phyloP scores from a whole-genome alignment of 2,113 vertebrate species.

The Lepisosteus oculatus region DNA sequence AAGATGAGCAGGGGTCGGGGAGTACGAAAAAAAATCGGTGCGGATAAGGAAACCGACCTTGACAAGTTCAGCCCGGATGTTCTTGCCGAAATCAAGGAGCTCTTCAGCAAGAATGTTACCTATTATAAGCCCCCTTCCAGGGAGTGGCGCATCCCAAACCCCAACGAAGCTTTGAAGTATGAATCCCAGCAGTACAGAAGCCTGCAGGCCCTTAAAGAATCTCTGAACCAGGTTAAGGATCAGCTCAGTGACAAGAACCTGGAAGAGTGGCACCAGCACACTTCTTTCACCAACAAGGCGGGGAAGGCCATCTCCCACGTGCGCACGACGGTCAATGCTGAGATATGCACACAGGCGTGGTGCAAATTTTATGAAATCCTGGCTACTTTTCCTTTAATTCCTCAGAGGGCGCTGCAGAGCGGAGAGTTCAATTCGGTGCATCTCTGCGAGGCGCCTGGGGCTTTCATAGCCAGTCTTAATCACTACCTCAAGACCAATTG shows the following conservation, averaged over 20 bases:
- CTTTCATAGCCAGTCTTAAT: slow-evolving; percentile 88
- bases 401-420: slow-evolving; percentile 62
- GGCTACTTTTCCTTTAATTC: slow-evolving; percentile 73
- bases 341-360: slow-evolving; percentile 93
- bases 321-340: slow-evolving; percentile 75
- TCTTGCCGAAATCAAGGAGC: slow-evolving; percentile 63
- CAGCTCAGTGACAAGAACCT: slow-evolving; percentile 87
- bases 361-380: slow-evolving; percentile 92
- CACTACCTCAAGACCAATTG: slow-evolving; percentile 80
- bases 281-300: slow-evolving; percentile 85
- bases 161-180: slow-evolving; percentile 56
- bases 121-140: slow-evolving; percentile 67
- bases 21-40: slow-evolving; percentile 47
- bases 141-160: slow-evolving; percentile 77
- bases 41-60: slow-evolving; percentile 38
- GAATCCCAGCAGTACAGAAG: slow-evolving; percentile 51
- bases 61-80: slow-evolving; percentile 59
- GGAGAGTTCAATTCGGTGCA: slow-evolving; percentile 83
- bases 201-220: slow-evolving; percentile 77
- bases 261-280: slow-evolving; percentile 92
- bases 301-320: slow-evolving; percentile 80
- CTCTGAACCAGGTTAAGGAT: slow-evolving; percentile 86
- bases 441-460: slow-evolving; percentile 90
- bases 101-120: slow-evolving; percentile 75
- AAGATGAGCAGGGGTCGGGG: slow-evolving; percentile 74